Base-by-base conservation (phyloP, 2,888 invertebrate genomes). In the Sabatieria punctata region DNA sequence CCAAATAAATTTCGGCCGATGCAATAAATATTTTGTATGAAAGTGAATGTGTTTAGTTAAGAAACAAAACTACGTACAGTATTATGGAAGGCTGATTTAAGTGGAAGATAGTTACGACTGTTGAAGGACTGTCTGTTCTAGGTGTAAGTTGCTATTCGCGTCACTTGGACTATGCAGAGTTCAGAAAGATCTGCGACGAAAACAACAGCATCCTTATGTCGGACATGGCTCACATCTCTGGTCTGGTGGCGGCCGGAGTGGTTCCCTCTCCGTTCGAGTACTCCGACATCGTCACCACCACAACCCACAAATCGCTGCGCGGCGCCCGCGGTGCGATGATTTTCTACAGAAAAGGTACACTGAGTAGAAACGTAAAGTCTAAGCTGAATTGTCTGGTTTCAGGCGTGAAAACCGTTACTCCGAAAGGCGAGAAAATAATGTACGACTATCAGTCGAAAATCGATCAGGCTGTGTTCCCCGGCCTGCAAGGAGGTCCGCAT, bases 401-500 rank as follows among this genome's bases (percentile, higher is more conserved):
- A 73, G 74, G 91, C 18, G 77, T 85, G 0, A 76, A 80, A 49
- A 77, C 76, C 2, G 74, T 79, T 0, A 79, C 77, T 52, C 56
- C 60, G 15, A 77, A 84, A 61, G 91, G 91, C 0, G 80, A 82
- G 15, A 79, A 83, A 60, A 71, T 80, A 26, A 71, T 83, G 76
- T 93, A 88, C 65, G 86, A 93, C 60, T 68, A 88, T 40, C 91
- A 89, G 68, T 74, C 70, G 54, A 80, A 77, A 64, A 85, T 97
- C 61, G 89, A 93, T 69, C 75, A 78, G 59, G 79, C 84, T 2
- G 86, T 89, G 49, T 89, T 89, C 69, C 88, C 88, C 0, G 84
- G 86, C 0, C 74, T 97, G 41, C 95, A 97, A 71, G 95, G 95
- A 37, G 95, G 95, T 0, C 95, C 95, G 0, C 95, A 95, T 65